A percentile compares a stretch with the other conserved stretches of the same genome.
Conservation (phyloP, 2,888 invertebrate species). For the Pediacus dermestoides region DNA sequence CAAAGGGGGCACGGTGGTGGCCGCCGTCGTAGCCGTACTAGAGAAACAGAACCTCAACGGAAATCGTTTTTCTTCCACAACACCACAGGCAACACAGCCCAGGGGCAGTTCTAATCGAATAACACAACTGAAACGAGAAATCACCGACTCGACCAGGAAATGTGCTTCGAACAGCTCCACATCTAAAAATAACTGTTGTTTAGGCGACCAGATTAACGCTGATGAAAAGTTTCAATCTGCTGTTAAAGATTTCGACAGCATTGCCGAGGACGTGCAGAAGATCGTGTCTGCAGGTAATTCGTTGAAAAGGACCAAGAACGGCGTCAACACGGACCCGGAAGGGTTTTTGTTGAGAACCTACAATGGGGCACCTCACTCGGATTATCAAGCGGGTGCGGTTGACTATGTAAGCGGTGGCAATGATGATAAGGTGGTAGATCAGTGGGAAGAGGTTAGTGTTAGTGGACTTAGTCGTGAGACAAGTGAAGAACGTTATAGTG, state of each 20-base stretch:
- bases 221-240: conserved; percentile 43
- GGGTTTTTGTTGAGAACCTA: conserved; percentile 9
- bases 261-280: conserved; percentile 45
- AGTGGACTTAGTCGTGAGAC: conserved; percentile 26
- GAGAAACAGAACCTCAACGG: conserved; percentile 41
- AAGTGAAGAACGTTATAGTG: conserved; percentile 29
- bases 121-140: background rate
- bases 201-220: conserved; percentile 36
- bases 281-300: conserved; percentile 33
- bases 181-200: conserved; percentile 35
- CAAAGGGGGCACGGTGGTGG: conserved; percentile 55
- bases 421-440: conserved; percentile 19
- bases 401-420: conserved; percentile 9
- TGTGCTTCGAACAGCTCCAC: conserved; percentile 18
- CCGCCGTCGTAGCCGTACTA: conserved; percentile 55
- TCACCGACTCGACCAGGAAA: conserved; percentile 10
- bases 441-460: conserved; percentile 25
- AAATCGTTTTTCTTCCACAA: conserved; percentile 3
- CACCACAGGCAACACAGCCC: conserved; percentile 13
- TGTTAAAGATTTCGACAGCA: conserved; percentile 45
- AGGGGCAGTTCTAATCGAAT: too few species aligned
- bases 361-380: too few species aligned
- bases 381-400: conserved; percentile 2
- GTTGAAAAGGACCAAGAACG: conserved; percentile 21
- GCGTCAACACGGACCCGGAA: conserved; percentile 22